Conservation (phyloP, 2,797 vertebrate genomes). For the Eulemur coronatus region DNA sequence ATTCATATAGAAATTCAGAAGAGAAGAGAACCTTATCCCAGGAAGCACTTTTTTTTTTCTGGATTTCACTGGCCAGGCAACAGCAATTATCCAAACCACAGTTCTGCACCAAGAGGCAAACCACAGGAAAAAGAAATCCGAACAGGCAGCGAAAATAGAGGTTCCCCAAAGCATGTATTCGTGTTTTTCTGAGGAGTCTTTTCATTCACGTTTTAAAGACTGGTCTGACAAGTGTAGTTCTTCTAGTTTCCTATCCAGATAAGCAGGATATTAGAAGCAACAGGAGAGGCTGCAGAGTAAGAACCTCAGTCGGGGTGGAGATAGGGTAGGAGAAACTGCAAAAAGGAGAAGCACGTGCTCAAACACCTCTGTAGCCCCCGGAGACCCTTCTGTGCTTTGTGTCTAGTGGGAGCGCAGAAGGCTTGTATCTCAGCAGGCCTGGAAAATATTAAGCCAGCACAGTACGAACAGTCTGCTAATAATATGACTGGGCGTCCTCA, state of each 20-base stretch:
- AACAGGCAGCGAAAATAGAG: background rate
- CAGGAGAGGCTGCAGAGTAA: background rate
- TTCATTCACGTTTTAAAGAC: background rate
- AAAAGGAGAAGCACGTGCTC: background rate
- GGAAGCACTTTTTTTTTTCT: background rate
- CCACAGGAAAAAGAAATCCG: conserved; percentile 9
- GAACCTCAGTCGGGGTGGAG: background rate
- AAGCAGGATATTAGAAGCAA: background rate
- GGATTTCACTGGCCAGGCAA: background rate
- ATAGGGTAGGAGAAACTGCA: background rate
- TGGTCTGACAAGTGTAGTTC: background rate
- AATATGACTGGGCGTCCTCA: background rate
- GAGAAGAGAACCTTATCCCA: background rate
- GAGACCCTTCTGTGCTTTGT: background rate
- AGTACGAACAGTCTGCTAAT: background rate
- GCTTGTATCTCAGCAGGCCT: background rate
- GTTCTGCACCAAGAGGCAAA: background rate
- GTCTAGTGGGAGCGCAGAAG: background rate
- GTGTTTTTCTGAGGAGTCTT: background rate
- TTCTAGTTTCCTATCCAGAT: background rate
- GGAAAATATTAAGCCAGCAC: background rate
- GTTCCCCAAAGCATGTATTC: background rate
- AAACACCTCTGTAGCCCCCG: background rate
- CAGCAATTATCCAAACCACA: background rate
- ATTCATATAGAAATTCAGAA: background rate